phyloP scores from a whole-genome alignment of 2,888 invertebrate genomes.

The Pecten maximus region DNA sequence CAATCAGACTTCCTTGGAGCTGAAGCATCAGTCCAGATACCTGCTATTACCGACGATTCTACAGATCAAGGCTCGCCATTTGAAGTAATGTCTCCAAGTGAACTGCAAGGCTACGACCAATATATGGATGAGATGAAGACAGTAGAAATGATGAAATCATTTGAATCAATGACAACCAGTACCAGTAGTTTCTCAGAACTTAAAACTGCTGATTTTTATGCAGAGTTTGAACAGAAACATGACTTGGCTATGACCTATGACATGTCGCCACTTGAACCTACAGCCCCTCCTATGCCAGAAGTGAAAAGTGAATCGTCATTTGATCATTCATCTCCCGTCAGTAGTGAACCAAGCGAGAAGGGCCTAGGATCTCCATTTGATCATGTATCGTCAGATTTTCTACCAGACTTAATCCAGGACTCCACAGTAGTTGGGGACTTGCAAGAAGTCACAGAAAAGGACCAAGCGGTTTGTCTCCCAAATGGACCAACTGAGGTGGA shows the following conservation, averaged over 20 bases:
- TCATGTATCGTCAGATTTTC: conserved; percentile 43
- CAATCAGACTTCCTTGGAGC: conserved; percentile 38
- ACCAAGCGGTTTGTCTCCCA: conserved; percentile 54
- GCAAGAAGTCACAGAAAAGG: conserved; percentile 41
- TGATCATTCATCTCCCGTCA: conserved; percentile 75
- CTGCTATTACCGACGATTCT: neutral
- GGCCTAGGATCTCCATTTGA: conserved; percentile 65
- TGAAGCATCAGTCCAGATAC: conserved; percentile 38
- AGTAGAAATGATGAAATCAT: conserved; percentile 52
- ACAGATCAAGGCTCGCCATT: conserved; percentile 72
- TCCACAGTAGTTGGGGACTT: conserved; percentile 44
- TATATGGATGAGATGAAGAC: conserved; percentile 58
- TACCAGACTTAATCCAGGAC: conserved; percentile 53
- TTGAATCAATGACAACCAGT: conserved; percentile 51
- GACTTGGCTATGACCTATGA: conserved; percentile 40
- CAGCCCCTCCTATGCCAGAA: conserved; percentile 56
- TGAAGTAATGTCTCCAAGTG: conserved; percentile 77
- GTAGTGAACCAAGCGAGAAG: conserved; percentile 76
- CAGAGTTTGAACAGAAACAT: conserved; percentile 43
- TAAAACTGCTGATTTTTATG: conserved; percentile 46
- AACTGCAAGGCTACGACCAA: conserved; percentile 66
- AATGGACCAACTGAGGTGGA: conserved; percentile 85
- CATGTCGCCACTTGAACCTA: conserved; percentile 30
- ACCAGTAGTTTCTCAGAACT: conserved; percentile 61
- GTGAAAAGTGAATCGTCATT: conserved; percentile 70